Conservation (phyloP, 2,797 vertebrate species). For the Valencia hispanica region DNA sequence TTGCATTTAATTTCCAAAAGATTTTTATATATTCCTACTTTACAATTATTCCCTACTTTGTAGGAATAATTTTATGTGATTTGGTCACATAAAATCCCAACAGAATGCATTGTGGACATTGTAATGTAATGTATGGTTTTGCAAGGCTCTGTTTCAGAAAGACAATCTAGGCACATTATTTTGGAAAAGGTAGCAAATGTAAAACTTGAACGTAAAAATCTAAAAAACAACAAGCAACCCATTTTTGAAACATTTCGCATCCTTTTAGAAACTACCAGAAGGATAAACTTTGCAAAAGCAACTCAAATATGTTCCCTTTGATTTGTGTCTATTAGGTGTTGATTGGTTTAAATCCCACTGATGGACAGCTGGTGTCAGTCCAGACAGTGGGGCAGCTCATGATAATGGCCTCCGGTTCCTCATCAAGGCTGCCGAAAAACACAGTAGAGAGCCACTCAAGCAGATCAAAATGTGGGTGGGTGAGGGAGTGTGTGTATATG, state of each 20-base stretch:
- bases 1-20: neutral
- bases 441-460: slow-evolving; percentile 59
- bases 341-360: slow-evolving; percentile 47
- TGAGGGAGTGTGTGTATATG: slow-evolving; percentile 21
- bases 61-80: too few species aligned
- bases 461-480: slow-evolving; percentile 44
- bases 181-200: neutral
- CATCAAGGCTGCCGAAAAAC: slow-evolving; percentile 62
- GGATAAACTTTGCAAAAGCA: neutral
- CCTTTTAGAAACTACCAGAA: slow-evolving; percentile 4
- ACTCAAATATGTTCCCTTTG: neutral
- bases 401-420: slow-evolving; percentile 58
- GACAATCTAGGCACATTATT: neutral
- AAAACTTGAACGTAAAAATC: neutral
- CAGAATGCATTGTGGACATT: neutral
- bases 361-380: slow-evolving; percentile 62
- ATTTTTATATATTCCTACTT: neutral
- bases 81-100: too few species aligned
- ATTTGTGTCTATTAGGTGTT: slow-evolving; percentile 17
- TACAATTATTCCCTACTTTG: neutral
- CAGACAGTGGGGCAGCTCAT: slow-evolving; percentile 41
- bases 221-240: neutral
- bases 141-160: neutral
- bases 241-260: neutral
- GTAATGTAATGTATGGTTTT: neutral